Evolutionary conservation across 2,888 invertebrate genomes (phyloP), one percentile per base, ranked within the genome.

Genomic region (Polyommatus iphigenia): DNA sequence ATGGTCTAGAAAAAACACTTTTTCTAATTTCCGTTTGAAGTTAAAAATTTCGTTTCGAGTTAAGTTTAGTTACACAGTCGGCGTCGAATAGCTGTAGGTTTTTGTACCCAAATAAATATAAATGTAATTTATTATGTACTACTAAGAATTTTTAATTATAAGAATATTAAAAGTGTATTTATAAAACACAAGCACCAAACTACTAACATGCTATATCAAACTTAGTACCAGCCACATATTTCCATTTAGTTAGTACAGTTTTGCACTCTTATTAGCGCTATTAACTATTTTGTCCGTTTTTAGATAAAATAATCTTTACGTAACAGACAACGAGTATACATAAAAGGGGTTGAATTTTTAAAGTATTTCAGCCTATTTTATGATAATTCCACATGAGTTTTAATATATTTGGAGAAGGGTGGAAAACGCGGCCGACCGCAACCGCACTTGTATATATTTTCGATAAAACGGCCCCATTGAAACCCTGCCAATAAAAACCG

Each of bases 381-480:
- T 2, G 46, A 24, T 24, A 24, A 29, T 50, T 75, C 7, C 75
- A 32, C 54, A 29, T 6, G 50, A 50, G 75, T 75, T 75, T 75
- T 75, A 75, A 50, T 50, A 75, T 75, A 75, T 50, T 75, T 75
- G 24, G 50, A 50, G 50, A 54, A 75, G 24, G 75, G 54, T 75
- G 75, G 75, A 50, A 75, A 75, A 29, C 50, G 75, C 75, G 29
- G 29, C 50, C 18, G 18, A 24, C 75, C 75, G 54, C 75, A 75
- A 54, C 75, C 75, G 24, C 50, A 75, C 29, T 75, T 75, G 75
- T 75, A 75, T 29, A 75, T 75, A 75, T 75, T 75, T 73, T 75
- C 75, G 73, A 73, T 46, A 50, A 75, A 75, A 75, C 50, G 8
- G 72, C 36, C 20, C 29, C 75, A 54, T 75, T 75, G 75, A 50